Percentiles rank a stretch among this genome's conserved stretches.
Conservation (phyloP, 2,888 invertebrate species). For the Metopia argyrocephala region DNA sequence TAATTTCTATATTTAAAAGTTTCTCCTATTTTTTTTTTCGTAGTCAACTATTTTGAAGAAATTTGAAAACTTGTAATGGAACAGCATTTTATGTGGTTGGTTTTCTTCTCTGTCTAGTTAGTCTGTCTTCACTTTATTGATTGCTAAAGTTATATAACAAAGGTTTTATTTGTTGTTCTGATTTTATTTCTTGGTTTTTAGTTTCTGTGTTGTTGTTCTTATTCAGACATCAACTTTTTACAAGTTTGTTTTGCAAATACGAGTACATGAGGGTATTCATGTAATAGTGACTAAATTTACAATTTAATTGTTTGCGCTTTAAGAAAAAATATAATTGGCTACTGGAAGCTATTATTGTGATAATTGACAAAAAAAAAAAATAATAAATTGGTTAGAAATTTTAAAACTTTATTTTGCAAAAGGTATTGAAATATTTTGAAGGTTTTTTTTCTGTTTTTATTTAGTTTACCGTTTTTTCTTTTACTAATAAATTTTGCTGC, state of each 20-base stretch:
- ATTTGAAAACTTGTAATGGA: neutral
- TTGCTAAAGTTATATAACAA: slow-evolving; percentile 17
- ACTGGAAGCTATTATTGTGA: neutral
- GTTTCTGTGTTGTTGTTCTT: neutral
- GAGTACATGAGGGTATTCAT: too few relatives aligned
- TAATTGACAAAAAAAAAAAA: slow-evolving; percentile 23
- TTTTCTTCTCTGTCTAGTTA: neutral
- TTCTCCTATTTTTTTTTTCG: neutral
- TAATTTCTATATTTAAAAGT: neutral
- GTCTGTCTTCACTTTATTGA: neutral
- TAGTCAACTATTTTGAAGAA: neutral
- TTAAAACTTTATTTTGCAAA: too few relatives aligned
- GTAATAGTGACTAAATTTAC: slow-evolving; percentile 11
- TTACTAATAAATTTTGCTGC: too few relatives aligned
- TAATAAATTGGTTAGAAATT: too few relatives aligned
- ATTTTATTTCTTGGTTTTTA: neutral
- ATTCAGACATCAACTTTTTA: neutral
- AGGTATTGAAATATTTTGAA: too few relatives aligned
- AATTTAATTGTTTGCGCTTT: neutral
- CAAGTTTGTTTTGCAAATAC: neutral
- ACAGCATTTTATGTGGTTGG: neutral
- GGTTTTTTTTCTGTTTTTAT: too few relatives aligned
- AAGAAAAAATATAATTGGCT: neutral
- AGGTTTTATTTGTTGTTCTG: neutral
- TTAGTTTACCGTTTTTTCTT: too few relatives aligned